Base-by-base conservation (phyloP, 2,113 vertebrate genomes). In the Corvus hawaiiensis region DNA sequence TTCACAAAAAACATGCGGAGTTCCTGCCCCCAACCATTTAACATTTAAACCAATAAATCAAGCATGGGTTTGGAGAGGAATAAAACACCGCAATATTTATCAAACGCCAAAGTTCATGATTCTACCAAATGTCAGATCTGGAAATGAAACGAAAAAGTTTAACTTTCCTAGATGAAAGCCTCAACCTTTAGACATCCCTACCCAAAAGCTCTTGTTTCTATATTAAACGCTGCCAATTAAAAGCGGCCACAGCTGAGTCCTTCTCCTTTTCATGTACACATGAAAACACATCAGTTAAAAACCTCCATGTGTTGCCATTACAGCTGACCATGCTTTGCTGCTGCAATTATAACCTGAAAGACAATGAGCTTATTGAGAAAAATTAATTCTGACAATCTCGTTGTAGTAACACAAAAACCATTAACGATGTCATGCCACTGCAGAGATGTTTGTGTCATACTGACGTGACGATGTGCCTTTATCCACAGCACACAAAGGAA, bases 391-490 rank as follows among this genome's bases (percentile, higher is more conserved):
- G 54, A 73, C 66, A 79, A 7, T 54, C 67, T 91, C 66, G 43
- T 52, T 94, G 90, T 87, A 88, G 74, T 3, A 91, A 86, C 62
- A 94, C 32, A 74, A 93, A 93, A 94, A 17, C 19, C 81, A 91
- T 89, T 86, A 86, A 56, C 91, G 54, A 49, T 67, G 43, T 41
- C 66, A 15, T 6, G 69, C 16, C 80, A 55, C 64, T 52, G 28
- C 94, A 71, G 82, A 58, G 73, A 30, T 37, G 74, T 61, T 82
- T 91, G 66, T 92, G 81, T 59, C 87, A 76, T 49, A 88, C 11
- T 89, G 76, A 94, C 89, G 83, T 12, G 2, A 83, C 3, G 22
- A 84, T 10, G 12, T 5, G 18, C 52, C 84, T 89, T 93, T 59
- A 80, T 28, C 77, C 84, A 86, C 59, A 55, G 83, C 56, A 68